These are phyloP conservation scores for Herpailurus yagouaroundi DNA, from an alignment of 2,113 vertebrate species.

Conservation along the genomic window DNA sequence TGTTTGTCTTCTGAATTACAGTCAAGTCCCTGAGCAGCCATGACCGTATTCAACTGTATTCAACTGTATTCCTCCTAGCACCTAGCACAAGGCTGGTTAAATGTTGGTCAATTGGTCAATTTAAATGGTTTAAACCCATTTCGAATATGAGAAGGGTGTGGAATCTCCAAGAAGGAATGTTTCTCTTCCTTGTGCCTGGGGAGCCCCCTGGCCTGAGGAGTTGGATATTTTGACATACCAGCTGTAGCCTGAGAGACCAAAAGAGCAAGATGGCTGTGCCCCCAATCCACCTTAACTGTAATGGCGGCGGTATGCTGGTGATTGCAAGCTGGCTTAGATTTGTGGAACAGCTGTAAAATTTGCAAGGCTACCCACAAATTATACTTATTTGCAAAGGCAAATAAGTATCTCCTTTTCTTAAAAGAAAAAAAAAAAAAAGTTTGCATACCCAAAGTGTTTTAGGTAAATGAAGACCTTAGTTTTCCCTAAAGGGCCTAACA, in stretches of 20 bases:
- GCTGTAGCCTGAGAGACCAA: neutral
- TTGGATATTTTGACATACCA: neutral
- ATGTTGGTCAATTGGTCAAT: neutral
- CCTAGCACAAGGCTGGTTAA: neutral
- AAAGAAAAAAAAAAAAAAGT: constrained; percentile 26
- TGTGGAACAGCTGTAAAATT: neutral
- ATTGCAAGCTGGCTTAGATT: neutral
- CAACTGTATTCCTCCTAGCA: neutral
- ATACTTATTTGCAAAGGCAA: constrained; percentile 33
- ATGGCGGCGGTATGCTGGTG: neutral
- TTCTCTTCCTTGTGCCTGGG: neutral
- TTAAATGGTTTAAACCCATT: neutral
- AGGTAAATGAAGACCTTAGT: constrained; percentile 69
- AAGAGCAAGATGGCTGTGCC: neutral
- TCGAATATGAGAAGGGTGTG: neutral
- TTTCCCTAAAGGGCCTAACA: constrained; percentile 62
- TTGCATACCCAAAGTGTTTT: neutral
- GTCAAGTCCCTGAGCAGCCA: neutral
- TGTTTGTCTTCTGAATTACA: neutral
- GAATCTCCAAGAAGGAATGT: accelerated
- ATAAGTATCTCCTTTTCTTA: constrained; percentile 51
- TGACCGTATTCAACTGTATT: neutral
- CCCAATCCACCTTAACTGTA: neutral
- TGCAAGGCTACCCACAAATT: neutral
- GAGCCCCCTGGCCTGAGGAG: neutral